phyloP scores from a whole-genome alignment of 2,888 invertebrate genomes.

The Drosophila paramelanica region DNA sequence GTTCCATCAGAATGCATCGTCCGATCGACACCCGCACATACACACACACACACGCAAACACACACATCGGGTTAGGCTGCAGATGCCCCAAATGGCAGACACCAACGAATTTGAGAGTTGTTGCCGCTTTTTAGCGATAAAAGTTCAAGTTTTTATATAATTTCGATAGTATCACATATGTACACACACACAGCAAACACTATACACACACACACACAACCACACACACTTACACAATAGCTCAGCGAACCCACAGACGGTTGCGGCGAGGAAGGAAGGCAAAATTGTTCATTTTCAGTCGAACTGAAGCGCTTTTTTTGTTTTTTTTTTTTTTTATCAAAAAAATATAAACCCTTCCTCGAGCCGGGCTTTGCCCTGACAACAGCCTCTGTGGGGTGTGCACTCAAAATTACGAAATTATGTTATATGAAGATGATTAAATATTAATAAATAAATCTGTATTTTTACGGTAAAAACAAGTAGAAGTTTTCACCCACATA shows the following conservation, averaged over 20 bases:
- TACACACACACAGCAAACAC: neutral
- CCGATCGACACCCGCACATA: constrained; percentile 4
- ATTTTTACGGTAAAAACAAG: constrained; percentile 62
- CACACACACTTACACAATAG: constrained; percentile 34
- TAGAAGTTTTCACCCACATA: constrained; percentile 68
- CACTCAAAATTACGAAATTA: constrained; percentile 71
- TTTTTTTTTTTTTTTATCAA: neutral
- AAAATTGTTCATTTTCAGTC: constrained; percentile 25
- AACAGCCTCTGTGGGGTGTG: constrained; percentile 40
- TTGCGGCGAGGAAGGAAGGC: neutral
- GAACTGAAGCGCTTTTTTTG: constrained; percentile 28
- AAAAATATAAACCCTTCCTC: neutral
- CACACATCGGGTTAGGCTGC: constrained; percentile 7
- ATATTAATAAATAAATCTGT: constrained; percentile 56
- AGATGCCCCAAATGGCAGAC: constrained; percentile 6
- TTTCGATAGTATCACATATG: constrained; percentile 38
- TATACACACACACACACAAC: constrained; percentile 5
- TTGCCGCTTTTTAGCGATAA: constrained; percentile 31
- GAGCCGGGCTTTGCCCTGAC: neutral
- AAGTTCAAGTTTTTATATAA: constrained; percentile 44
- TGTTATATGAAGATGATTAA: constrained; percentile 51
- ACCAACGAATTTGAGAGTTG: constrained; percentile 37
- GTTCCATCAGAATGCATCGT: constrained; percentile 14
- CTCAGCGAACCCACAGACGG: constrained; percentile 26
- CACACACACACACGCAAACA: constrained; percentile 5